Evolutionary conservation across 2,113 vertebrate species (phyloP).

Genomic region (Columba janthina): DNA sequence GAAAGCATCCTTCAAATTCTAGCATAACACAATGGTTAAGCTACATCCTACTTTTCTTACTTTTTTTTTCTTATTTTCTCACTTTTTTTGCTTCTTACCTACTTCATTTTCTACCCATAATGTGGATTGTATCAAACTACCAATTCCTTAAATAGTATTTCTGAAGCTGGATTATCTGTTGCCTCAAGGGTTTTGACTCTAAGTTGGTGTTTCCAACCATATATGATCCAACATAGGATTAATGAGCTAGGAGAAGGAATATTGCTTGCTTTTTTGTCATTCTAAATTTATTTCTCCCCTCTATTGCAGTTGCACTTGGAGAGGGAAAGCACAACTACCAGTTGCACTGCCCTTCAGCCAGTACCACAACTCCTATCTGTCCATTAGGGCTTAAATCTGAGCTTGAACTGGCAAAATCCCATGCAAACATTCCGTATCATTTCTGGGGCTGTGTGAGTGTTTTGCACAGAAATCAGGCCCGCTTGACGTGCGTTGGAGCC

Average conservation of each 20-base stretch:
- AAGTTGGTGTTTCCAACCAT: neutral
- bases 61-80: neutral
- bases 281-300: neutral
- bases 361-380: neutral
- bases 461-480: neutral
- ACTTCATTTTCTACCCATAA: neutral
- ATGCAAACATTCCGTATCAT: neutral
- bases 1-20: neutral
- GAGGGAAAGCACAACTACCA: neutral
- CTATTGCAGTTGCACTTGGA: neutral
- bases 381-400: neutral
- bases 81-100: neutral
- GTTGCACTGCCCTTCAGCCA: neutral
- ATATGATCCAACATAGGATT: neutral
- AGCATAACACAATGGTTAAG: neutral
- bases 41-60: neutral
- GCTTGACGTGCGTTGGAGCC: neutral
- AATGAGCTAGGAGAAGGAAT: neutral
- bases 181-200: neutral
- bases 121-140: neutral
- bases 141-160: neutral
- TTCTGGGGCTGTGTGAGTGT: neutral
- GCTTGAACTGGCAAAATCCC: neutral
- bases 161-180: neutral
- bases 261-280: neutral